phyloP scores from a whole-genome alignment of 53 echinoderm and acorn worm species.

The Echinometra lucunter region DNA sequence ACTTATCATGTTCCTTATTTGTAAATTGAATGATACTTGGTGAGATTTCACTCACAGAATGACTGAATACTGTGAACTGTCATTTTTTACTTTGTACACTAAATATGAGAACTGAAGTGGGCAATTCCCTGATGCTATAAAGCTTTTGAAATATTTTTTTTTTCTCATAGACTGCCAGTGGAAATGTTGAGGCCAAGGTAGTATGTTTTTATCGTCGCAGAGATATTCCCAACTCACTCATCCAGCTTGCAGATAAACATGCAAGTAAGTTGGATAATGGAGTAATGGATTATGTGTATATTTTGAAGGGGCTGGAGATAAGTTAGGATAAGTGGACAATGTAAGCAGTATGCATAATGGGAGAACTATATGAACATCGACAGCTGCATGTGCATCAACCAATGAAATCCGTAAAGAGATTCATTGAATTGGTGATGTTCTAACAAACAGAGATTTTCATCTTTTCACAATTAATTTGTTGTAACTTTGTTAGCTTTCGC shows the following conservation, averaged over 20 bases:
- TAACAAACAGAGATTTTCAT: too few species aligned
- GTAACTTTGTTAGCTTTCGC: too few species aligned
- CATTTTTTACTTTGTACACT: not conserved
- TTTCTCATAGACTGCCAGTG: constrained; percentile 90
- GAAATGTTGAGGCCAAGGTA: constrained; percentile 99
- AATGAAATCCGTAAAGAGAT: too few species aligned
- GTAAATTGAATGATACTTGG: too few species aligned
- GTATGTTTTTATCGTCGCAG: constrained; percentile 97
- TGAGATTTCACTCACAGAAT: too few species aligned
- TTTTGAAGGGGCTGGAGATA: not conserved
- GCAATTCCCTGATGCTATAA: not conserved
- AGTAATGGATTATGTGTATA: not conserved
- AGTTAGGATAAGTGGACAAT: not conserved
- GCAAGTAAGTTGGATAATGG: constrained; percentile 83
- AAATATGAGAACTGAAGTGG: not conserved
- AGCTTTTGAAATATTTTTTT: not conserved
- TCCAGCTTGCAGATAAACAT: constrained; percentile 99
- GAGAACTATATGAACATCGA: not conserved
- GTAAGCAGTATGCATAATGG: not conserved
- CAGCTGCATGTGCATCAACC: not conserved
- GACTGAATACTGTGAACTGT: too few species aligned
- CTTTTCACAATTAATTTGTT: too few species aligned
- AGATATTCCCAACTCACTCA: constrained; percentile 98
- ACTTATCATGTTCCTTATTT: too few species aligned
- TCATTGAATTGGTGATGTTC: too few species aligned